Evolutionary conservation across 35 echinoderm and acorn worm genomes (phyloP).

Genomic region (Apostichopus japonicus): DNA sequence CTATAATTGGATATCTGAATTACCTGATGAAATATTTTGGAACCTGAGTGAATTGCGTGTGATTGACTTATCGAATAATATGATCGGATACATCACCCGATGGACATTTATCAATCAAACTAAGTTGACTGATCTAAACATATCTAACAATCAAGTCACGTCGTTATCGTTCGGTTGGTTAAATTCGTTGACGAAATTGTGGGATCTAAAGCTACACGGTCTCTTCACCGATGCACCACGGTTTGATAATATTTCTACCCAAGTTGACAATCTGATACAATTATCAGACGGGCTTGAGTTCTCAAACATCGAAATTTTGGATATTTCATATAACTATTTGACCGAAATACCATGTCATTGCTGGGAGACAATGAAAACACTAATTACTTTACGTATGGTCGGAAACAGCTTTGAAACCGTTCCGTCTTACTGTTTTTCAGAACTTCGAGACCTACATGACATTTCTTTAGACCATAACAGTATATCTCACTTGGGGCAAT

Average conservation of each 20-base stretch:
- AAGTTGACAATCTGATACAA: background rate
- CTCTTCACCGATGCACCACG: background rate
- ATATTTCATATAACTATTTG: constrained; percentile 15
- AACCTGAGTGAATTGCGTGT: constrained; percentile 7
- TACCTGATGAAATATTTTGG: background rate
- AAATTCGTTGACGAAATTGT: constrained; percentile 27
- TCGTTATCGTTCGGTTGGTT: constrained; percentile 29
- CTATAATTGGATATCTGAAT: background rate
- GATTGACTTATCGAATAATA: constrained; percentile 19
- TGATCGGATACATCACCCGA: background rate
- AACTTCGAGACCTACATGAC: background rate
- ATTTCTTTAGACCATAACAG: background rate
- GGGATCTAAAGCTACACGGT: background rate
- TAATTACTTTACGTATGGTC: constrained; percentile 16
- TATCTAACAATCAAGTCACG: constrained; percentile 24
- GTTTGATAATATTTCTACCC: background rate
- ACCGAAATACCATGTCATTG: background rate
- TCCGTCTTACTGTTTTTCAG: background rate
- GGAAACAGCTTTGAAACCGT: background rate
- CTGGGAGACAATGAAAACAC: background rate
- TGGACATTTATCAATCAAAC: constrained; percentile 26
- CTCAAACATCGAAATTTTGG: constrained; percentile 4
- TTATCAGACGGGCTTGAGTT: constrained; percentile 13
- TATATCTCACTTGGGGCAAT: background rate
- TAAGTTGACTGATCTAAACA: constrained; percentile 16